Evolutionary conservation across 2,888 invertebrate genomes (phyloP).

Genomic region (Dioctria linearis): DNA sequence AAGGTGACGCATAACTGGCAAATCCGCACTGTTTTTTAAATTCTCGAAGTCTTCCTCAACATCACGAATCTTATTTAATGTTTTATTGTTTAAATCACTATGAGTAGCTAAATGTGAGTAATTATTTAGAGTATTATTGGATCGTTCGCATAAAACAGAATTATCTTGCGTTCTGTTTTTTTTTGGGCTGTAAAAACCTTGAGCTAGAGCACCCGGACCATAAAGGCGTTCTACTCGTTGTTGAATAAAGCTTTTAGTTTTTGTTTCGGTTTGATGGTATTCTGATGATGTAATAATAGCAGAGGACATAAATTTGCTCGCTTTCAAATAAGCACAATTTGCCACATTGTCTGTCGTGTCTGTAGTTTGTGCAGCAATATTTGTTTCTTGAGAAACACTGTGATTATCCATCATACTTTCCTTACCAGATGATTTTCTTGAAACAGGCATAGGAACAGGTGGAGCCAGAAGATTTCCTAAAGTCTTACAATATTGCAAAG

Average conservation of each 20-base stretch:
- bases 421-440: slow-evolving; percentile 41
- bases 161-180: slow-evolving; percentile 59
- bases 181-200: slow-evolving; percentile 83
- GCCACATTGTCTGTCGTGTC: slow-evolving; percentile 58
- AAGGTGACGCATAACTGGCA: slow-evolving; percentile 87
- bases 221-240: slow-evolving; percentile 91
- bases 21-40: slow-evolving; percentile 61
- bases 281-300: slow-evolving; percentile 22
- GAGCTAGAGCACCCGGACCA: slow-evolving; percentile 88
- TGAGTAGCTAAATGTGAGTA: neutral
- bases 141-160: slow-evolving; percentile 56
- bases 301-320: slow-evolving; percentile 42
- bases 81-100: slow-evolving; percentile 1
- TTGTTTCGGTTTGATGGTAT: slow-evolving; percentile 65
- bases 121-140: slow-evolving; percentile 60
- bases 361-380: slow-evolving; percentile 30
- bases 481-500: slow-evolving; percentile 71
- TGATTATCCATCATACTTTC: slow-evolving; percentile 56
- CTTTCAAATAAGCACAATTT: slow-evolving; percentile 50
- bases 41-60: slow-evolving; percentile 26
- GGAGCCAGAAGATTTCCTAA: slow-evolving; percentile 75
- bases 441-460: slow-evolving; percentile 63
- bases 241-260: slow-evolving; percentile 85
- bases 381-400: slow-evolving; percentile 26
- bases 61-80: neutral